Evolutionary conservation across 1,140 invertebrate species (phyloP), one percentile per base, ranked within the genome.

Genomic region (Nymphalis io): DNA sequence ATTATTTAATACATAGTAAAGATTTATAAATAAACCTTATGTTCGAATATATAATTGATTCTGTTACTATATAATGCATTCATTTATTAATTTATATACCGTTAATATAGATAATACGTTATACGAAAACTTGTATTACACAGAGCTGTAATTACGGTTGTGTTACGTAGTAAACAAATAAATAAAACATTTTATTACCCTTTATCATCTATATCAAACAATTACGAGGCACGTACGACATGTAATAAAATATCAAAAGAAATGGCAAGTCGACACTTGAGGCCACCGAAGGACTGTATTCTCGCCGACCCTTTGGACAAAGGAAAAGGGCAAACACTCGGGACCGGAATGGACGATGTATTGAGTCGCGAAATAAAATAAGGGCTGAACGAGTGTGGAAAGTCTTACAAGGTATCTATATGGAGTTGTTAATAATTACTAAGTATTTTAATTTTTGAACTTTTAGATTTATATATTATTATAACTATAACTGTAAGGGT

Each of bases 321-420:
- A 86, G 79, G 83, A 83, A 70, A 88, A 86, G 76, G 79, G 85
- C 87, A 88, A 88, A 89, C 86, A 89, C 87, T 91, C 71, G 78
- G 71, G 80, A 86, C 82, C 80, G 78, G 87, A 87, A 89, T 88
- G 85, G 84, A 83, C 85, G 86, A 85, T 77, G 87, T 91, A 91
- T 91, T 91, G 87, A 89, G 87, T 89, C 87, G 87, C 84, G 82
- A 88, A 91, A 89, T 89, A 89, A 91, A 91, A 91, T 89, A 88
- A 88, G 89, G 87, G 87, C 74, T 61, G 82, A 87, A 84, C 80
- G 79, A 78, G 76, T 84, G 72, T 78, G 81, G 68, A 82, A 81
- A 82, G 77, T 75, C 79, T 80, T 80, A 75, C 59, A 55, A 53
- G 60, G 15, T 53, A 84, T 46, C 20, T 79, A 20, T 73, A 73